These are phyloP conservation scores for Pristiophorus japonicus DNA, from an alignment of 2,113 vertebrate species.

Conservation along the genomic window DNA sequence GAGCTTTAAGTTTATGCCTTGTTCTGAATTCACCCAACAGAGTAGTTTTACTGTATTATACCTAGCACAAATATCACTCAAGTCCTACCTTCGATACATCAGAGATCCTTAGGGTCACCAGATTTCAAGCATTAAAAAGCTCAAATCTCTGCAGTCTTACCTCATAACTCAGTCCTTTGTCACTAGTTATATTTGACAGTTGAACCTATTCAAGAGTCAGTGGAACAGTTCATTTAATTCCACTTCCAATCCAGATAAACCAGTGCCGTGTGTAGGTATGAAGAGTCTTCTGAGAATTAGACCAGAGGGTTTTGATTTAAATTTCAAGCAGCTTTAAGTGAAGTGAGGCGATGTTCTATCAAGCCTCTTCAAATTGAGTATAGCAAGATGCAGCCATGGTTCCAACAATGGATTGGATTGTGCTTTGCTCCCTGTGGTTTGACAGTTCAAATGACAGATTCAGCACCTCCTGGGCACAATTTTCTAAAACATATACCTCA, in stretches of 20 bases:
- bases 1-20: too few relatives aligned
- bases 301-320: background rate
- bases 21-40: background rate
- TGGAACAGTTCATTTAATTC: background rate
- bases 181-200: background rate
- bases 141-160: background rate
- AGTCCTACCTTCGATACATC: background rate
- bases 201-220: background rate
- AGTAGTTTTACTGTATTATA: background rate
- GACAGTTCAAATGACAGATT: background rate
- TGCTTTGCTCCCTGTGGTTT: background rate
- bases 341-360: background rate
- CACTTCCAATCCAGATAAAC: background rate
- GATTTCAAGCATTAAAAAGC: background rate
- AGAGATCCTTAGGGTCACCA: background rate
- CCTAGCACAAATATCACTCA: background rate
- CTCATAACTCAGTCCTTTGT: too few relatives aligned
- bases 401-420: background rate
- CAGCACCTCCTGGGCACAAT: background rate
- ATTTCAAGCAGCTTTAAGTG: constrained; percentile 6
- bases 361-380: background rate
- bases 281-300: background rate
- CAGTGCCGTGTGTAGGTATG: too few relatives aligned
- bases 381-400: background rate
- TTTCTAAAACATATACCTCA: background rate